phyloP scores from a whole-genome alignment of 2,888 invertebrate species.

The Oscheius sp. region DNA sequence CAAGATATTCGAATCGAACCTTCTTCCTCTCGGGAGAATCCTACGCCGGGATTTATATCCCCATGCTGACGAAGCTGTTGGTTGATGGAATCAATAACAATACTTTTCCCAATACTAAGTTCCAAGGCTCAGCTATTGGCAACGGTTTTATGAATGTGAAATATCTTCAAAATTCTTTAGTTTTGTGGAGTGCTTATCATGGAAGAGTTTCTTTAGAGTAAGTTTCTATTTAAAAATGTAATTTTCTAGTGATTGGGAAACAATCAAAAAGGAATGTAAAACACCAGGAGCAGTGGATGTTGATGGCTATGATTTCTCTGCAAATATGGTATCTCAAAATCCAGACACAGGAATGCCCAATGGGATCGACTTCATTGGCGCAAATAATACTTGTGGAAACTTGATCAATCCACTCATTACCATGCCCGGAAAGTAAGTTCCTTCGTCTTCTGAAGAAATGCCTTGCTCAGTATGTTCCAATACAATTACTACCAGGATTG shows the following conservation, averaged over 20 bases:
- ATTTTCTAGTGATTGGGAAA: constrained; percentile 58
- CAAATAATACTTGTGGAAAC: constrained; percentile 46
- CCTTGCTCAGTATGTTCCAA: constrained; percentile 42
- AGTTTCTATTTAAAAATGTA: constrained; percentile 7
- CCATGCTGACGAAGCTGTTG: constrained; percentile 70
- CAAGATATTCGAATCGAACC: constrained; percentile 71
- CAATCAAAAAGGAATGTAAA: constrained; percentile 39
- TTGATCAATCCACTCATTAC: constrained; percentile 48
- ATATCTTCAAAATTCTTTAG: constrained; percentile 59
- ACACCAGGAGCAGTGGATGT: constrained; percentile 36
- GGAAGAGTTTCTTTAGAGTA: constrained; percentile 62
- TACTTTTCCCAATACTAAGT: constrained; percentile 56
- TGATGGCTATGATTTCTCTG: constrained; percentile 57
- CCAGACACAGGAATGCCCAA: neutral
- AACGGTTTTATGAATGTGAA: constrained; percentile 67
- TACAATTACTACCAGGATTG: constrained; percentile 67
- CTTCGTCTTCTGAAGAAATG: neutral
- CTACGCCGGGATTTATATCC: constrained; percentile 73
- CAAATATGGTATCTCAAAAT: constrained; percentile 10
- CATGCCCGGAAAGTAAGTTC: constrained; percentile 32
- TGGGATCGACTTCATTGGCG: constrained; percentile 48
- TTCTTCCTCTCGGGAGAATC: constrained; percentile 74
- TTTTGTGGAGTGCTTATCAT: constrained; percentile 64
- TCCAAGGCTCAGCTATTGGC: constrained; percentile 67
- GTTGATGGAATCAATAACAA: constrained; percentile 58